phyloP scores from a whole-genome alignment of 2,797 vertebrate genomes.

The Perodicticus potto region DNA sequence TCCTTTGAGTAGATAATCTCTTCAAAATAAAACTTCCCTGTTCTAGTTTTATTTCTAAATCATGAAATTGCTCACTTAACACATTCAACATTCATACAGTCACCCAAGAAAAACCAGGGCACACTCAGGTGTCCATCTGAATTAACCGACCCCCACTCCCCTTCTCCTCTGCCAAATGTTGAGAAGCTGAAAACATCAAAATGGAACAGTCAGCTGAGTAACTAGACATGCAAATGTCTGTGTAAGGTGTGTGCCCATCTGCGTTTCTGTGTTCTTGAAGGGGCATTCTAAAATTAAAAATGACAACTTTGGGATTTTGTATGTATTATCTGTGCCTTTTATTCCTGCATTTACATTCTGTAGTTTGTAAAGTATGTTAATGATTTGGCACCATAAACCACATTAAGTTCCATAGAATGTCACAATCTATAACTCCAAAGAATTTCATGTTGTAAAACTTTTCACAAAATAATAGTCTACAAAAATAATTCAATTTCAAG shows the following conservation, averaged over 20 bases:
- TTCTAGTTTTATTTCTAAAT: background rate
- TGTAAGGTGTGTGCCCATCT: background rate
- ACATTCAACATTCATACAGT: background rate
- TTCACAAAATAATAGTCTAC: conserved; percentile 14
- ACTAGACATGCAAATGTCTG: background rate
- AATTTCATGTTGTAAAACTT: conserved; percentile 30
- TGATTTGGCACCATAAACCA: background rate
- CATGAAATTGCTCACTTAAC: conserved; percentile 13
- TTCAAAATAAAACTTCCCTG: conserved; percentile 41
- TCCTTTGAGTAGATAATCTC: conserved; percentile 1
- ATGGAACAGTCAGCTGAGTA: background rate
- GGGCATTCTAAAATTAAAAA: background rate
- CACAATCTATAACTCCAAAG: conserved; percentile 13
- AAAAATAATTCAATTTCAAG: conserved; percentile 34
- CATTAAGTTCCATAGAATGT: background rate
- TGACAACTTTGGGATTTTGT: background rate
- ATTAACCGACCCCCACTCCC: background rate
- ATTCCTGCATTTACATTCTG: background rate
- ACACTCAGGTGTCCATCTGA: background rate
- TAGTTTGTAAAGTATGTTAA: background rate
- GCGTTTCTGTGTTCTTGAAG: background rate
- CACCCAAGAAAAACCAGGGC: conserved; percentile 14
- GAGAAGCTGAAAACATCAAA: conserved; percentile 30
- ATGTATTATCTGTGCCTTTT: background rate
- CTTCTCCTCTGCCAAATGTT: background rate